Conservation (phyloP, 2,113 vertebrate genomes). For the Pao palembangensis region DNA sequence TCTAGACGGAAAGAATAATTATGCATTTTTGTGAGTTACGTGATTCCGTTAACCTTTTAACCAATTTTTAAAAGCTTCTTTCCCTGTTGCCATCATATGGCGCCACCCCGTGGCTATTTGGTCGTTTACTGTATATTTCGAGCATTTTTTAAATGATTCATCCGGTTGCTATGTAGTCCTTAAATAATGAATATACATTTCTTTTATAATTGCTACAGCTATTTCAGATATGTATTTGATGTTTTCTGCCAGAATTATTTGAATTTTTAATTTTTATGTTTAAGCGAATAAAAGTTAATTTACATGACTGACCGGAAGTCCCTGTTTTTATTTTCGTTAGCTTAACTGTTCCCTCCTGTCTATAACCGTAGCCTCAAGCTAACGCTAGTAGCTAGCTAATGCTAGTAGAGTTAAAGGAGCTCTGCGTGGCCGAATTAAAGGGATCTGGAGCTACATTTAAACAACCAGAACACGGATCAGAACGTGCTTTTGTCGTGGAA, state of each 20-base stretch:
- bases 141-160: background rate
- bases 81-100: slow-evolving; percentile 15
- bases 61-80: background rate
- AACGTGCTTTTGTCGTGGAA: no score
- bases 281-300: background rate
- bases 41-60: no score
- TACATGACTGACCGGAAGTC: slow-evolving; percentile 13
- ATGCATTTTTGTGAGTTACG: no score
- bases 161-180: background rate
- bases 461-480: background rate
- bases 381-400: background rate
- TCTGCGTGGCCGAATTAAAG: no score
- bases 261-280: background rate
- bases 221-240: no score
- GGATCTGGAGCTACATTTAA: background rate
- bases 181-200: background rate
- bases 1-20: no score
- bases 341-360: background rate
- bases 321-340: background rate
- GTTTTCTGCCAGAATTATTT: background rate
- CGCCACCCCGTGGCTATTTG: slow-evolving; percentile 36
- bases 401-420: background rate
- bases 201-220: background rate
- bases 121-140: background rate
- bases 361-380: slow-evolving; percentile 26